Conservation (phyloP, 2,797 vertebrate species). For the Heteromormyrus szaboi region DNA sequence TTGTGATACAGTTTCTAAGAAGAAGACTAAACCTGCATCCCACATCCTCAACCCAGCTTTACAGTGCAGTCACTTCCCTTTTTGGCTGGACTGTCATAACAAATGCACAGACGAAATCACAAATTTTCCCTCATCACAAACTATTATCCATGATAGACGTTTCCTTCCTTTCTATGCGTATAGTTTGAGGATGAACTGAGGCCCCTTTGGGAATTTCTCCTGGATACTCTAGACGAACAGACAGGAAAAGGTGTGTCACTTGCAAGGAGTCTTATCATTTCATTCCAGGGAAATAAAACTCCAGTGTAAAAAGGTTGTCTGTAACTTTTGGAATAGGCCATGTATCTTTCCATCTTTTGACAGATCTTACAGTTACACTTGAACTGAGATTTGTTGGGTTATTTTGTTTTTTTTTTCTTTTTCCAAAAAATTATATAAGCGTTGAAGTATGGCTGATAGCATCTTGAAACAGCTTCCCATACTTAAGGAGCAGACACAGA, state of each 20-base stretch:
- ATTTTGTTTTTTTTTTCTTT: not conserved
- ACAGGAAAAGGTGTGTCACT: not conserved
- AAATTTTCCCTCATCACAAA: constrained; percentile 7
- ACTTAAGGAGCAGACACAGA: not conserved
- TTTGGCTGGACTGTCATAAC: not conserved
- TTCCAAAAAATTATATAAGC: not conserved
- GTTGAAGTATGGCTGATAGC: not conserved
- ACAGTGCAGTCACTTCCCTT: not conserved
- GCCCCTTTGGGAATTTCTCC: not conserved
- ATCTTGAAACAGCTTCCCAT: not conserved
- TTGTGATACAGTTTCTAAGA: not conserved
- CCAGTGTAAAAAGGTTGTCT: not conserved
- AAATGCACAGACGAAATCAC: not conserved
- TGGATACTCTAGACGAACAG: not conserved
- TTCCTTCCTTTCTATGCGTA: constrained; percentile 11
- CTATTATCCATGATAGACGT: constrained; percentile 1
- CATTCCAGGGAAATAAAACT: not conserved
- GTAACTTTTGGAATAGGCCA: not conserved
- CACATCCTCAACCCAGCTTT: not conserved
- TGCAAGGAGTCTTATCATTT: not conserved
- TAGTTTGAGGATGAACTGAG: not conserved
- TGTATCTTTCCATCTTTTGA: not conserved
- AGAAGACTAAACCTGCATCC: not conserved
- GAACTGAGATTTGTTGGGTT: not conserved
- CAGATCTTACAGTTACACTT: not conserved